These are phyloP conservation scores for Drosophila tristis DNA, from an alignment of 1,140 invertebrate species.

Conservation along the genomic window DNA sequence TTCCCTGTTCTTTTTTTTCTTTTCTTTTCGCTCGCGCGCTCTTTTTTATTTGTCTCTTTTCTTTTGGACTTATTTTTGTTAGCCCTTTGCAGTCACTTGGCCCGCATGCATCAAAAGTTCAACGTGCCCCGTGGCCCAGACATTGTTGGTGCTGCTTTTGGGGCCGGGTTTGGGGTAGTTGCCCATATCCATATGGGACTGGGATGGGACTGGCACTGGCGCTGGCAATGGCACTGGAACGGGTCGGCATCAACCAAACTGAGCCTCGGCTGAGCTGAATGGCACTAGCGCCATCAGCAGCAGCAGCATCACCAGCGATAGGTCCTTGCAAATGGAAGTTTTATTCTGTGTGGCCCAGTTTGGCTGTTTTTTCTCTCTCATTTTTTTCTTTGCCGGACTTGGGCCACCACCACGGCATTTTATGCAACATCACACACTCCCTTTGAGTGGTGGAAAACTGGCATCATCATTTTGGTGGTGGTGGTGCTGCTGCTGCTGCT, in stretches of 20 bases:
- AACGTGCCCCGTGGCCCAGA: slow-evolving; percentile 62
- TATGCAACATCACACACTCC: slow-evolving; percentile 57
- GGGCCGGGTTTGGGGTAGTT: slow-evolving; percentile 2
- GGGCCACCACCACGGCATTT: slow-evolving; percentile 37
- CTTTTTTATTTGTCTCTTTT: slow-evolving; percentile 11
- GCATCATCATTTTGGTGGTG: slow-evolving; percentile 41
- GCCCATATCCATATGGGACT: slow-evolving; percentile 20
- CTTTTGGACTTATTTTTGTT: slow-evolving; percentile 9
- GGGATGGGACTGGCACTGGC: background rate
- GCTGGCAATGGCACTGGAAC: slow-evolving; percentile 1
- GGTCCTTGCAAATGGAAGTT: too few species aligned
- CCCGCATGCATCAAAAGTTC: slow-evolving; percentile 74
- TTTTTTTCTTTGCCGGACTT: slow-evolving; percentile 24
- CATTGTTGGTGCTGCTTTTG: slow-evolving; percentile 49
- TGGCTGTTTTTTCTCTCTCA: background rate
- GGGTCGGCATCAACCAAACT: slow-evolving; percentile 34
- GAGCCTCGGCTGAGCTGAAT: slow-evolving; percentile 1
- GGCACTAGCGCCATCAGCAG: background rate
- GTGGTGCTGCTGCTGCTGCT: background rate
- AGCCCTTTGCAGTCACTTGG: slow-evolving; percentile 65
- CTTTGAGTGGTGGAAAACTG: slow-evolving; percentile 39
- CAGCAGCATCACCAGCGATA: background rate
- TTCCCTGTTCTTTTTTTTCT: background rate
- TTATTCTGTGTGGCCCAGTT: too few species aligned
- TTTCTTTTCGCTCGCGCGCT: slow-evolving; percentile 10